A percentile compares a stretch with the other conserved stretches of the same genome.
phyloP scores from a whole-genome alignment of 2,888 invertebrate genomes.

The Merodon equestris region DNA sequence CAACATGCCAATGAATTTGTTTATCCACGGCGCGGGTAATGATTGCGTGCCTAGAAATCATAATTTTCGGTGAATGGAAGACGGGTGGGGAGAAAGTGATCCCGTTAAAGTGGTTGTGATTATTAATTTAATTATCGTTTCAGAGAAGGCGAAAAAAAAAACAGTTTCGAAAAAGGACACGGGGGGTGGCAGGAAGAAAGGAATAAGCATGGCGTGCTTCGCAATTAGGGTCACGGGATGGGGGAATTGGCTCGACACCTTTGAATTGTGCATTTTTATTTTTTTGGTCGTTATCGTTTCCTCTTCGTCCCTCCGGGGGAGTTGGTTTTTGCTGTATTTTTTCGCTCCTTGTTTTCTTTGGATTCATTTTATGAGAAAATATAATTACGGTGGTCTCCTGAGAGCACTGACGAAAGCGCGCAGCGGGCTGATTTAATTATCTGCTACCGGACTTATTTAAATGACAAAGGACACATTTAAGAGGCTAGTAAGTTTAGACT shows the following conservation, averaged over 20 bases:
- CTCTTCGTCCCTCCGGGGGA: no score
- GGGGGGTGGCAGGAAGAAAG: neutral
- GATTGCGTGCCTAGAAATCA: conserved; percentile 63
- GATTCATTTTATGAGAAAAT: no score
- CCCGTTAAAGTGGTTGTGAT: conserved; percentile 62
- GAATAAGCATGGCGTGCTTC: conserved; percentile 24
- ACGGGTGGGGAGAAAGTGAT: conserved; percentile 20
- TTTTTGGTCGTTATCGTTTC: neutral
- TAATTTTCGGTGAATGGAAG: conserved; percentile 52
- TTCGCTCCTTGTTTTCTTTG: no score
- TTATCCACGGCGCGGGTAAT: conserved; percentile 37
- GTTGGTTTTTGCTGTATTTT: no score
- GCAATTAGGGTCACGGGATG: conserved; percentile 39
- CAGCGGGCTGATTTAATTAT: no score
- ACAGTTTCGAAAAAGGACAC: neutral
- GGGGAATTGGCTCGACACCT: conserved; percentile 12
- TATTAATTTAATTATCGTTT: conserved; percentile 62
- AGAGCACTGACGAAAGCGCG: no score
- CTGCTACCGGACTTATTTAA: no score
- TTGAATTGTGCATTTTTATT: conserved; percentile 4
- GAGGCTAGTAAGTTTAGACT: no score
- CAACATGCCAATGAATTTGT: conserved; percentile 60
- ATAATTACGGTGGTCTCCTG: no score
- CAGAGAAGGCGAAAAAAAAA: conserved; percentile 15
- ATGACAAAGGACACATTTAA: no score